These are phyloP conservation scores for Drosophila fuyamai DNA, from an alignment of 1,140 invertebrate genomes.

Conservation along the genomic window DNA sequence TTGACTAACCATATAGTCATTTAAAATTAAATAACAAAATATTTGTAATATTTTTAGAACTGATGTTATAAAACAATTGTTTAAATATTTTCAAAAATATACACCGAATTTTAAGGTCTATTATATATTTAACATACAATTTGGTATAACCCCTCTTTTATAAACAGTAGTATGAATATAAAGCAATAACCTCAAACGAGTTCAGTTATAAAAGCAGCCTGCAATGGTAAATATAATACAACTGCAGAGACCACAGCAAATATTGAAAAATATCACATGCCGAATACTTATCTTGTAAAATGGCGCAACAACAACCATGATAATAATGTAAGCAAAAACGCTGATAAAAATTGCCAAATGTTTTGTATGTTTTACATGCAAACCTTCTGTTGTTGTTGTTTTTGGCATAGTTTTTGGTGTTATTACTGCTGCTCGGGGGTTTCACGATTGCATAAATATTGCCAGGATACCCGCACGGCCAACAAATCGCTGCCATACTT, in stretches of 20 bases:
- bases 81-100: too few relatives aligned
- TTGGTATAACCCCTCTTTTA: background rate
- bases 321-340: constrained; percentile 30
- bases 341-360: constrained; percentile 44
- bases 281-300: constrained; percentile 22
- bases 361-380: constrained; percentile 52
- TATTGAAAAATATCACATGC: constrained; percentile 46
- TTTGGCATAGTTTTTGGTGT: constrained; percentile 2
- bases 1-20: too few relatives aligned
- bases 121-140: too few relatives aligned
- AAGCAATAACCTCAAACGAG: background rate
- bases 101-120: too few relatives aligned
- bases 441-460: constrained; percentile 53
- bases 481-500: background rate
- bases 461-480: constrained; percentile 20
- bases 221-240: background rate
- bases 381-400: constrained; percentile 42
- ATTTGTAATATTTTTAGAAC: background rate
- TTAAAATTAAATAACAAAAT: background rate
- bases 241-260: constrained; percentile 28
- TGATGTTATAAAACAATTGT: too few relatives aligned
- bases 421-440: constrained; percentile 28
- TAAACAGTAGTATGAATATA: background rate
- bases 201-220: background rate
- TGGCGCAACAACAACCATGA: constrained; percentile 29